A percentile compares a stretch with the other conserved stretches of the same genome.
These are phyloP conservation scores for Tupaia chinensis DNA, from an alignment of 2,113 vertebrate species.

Conservation along the genomic window DNA sequence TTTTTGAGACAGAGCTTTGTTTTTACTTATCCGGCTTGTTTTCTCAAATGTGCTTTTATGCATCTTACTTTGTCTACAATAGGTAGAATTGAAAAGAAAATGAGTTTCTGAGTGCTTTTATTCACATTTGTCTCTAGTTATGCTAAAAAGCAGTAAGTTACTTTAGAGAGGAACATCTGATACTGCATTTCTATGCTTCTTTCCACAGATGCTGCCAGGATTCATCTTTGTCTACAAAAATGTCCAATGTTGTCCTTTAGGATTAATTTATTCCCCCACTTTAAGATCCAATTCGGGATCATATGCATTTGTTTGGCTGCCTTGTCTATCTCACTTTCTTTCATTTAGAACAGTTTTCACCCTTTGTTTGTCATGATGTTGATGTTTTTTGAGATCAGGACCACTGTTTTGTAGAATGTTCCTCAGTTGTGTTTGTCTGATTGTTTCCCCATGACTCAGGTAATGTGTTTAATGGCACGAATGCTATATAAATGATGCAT, in stretches of 20 bases:
- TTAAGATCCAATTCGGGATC: neutral
- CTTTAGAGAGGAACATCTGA: neutral
- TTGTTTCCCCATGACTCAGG: neutral
- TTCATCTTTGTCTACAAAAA: neutral
- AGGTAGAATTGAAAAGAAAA: neutral
- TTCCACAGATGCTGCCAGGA: neutral
- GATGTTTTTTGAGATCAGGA: neutral
- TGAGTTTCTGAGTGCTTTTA: neutral
- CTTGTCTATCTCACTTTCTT: neutral
- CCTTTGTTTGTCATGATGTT: neutral
- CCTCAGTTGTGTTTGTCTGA: neutral
- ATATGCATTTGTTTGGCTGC: neutral
- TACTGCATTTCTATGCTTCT: neutral
- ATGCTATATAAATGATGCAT: neutral
- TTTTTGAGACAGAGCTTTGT: neutral
- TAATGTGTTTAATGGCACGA: neutral
- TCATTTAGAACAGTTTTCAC: neutral
- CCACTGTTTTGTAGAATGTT: neutral
- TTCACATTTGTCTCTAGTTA: neutral
- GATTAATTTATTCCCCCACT: neutral
- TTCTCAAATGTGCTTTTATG: neutral
- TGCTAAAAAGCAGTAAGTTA: neutral
- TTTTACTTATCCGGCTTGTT: neutral
- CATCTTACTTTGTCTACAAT: neutral
- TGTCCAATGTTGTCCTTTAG: neutral